Percentiles rank a stretch among this genome's conserved stretches.
Conservation (phyloP, 1,140 invertebrate genomes). For the Procambarus clarkii region DNA sequence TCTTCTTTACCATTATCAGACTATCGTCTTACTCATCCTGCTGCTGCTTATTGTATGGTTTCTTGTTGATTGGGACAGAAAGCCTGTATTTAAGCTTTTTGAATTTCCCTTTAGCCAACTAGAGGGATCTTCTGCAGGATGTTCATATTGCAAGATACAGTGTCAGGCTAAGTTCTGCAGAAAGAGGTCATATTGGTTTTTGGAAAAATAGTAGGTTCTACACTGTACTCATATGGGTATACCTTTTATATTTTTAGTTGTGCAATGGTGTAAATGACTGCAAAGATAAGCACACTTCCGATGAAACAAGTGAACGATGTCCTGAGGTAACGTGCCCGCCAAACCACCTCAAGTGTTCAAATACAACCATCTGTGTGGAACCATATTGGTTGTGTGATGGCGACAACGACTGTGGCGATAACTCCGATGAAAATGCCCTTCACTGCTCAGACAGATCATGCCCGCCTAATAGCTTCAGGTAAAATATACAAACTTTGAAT, state of each 20-base stretch:
- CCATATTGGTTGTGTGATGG: slow-evolving; percentile 96
- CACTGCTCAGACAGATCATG: slow-evolving; percentile 92
- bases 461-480: slow-evolving; percentile 91
- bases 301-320: slow-evolving; percentile 91
- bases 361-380: slow-evolving; percentile 96
- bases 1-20: too few species aligned
- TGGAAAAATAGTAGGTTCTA: too few species aligned
- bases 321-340: slow-evolving; percentile 89
- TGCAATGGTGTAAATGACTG: slow-evolving; percentile 97
- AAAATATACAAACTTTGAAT: background rate
- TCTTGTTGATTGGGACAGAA: too few species aligned
- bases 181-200: too few species aligned
- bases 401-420: slow-evolving; percentile 97
- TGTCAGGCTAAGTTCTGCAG: too few species aligned
- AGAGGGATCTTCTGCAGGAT: too few species aligned
- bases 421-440: slow-evolving; percentile 93
- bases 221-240: background rate
- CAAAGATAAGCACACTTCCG: slow-evolving; percentile 93
- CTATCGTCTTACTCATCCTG: too few species aligned
- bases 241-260: slow-evolving; percentile 78
- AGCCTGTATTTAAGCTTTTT: too few species aligned
- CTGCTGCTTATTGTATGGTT: too few species aligned
- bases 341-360: slow-evolving; percentile 93
- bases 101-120: too few species aligned
- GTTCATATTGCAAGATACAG: too few species aligned